Conservation (phyloP, 2,113 vertebrate genomes). For the Pseudonaja textilis region DNA sequence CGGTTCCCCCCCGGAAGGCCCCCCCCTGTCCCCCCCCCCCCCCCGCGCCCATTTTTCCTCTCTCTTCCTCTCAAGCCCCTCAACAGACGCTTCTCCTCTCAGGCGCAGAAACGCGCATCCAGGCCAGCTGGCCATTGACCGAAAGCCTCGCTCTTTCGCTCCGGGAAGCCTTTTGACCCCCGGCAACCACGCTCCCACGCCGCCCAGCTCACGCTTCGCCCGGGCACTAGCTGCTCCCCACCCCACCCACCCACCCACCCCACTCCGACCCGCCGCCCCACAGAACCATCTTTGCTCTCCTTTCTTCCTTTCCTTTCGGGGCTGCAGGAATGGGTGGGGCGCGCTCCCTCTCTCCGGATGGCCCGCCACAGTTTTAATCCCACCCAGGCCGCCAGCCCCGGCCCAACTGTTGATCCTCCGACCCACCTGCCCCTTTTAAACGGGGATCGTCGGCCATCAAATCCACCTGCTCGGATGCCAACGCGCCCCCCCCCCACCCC, state of each 20-base stretch:
- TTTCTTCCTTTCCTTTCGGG: not conserved
- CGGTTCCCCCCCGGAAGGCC: no score
- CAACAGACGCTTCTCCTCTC: not conserved
- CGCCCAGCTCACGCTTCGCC: not conserved
- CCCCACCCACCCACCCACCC: no score
- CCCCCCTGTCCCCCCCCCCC: fast-evolving
- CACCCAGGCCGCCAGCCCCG: not conserved
- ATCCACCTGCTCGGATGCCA: not conserved
- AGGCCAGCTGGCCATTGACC: not conserved
- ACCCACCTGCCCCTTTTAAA: not conserved
- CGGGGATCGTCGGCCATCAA: not conserved
- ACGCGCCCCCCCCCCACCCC: fast-evolving
- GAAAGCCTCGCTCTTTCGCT: not conserved
- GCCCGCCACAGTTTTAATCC: not conserved
- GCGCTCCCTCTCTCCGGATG: not conserved
- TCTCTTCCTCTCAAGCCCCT: not conserved
- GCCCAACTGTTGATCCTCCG: not conserved
- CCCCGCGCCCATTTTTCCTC: no score
- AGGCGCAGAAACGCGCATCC: not conserved
- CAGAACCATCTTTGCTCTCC: not conserved
- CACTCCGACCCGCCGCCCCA: not conserved
- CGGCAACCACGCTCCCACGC: not conserved
- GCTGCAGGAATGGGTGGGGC: not conserved
- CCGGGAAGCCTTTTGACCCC: not conserved
- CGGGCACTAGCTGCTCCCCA: not conserved